A percentile compares a stretch with the other conserved stretches of the same genome.
phyloP scores from a whole-genome alignment of 2,888 invertebrate genomes.

The Hypomecis punctinalis region DNA sequence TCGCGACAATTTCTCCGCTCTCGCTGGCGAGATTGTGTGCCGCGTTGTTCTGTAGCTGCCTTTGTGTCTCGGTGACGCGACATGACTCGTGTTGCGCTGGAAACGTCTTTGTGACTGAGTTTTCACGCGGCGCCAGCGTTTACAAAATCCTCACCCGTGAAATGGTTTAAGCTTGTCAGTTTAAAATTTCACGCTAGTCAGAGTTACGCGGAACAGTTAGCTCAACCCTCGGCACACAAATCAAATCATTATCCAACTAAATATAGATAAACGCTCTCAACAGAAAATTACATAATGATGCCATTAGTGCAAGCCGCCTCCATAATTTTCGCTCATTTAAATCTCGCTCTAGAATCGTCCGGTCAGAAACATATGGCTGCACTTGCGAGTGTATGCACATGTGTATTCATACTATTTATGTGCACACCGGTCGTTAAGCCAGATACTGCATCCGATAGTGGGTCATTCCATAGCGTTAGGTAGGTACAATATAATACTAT shows the following conservation, averaged over 20 bases:
- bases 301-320: constrained; percentile 37
- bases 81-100: constrained; percentile 34
- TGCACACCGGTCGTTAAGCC: constrained; percentile 45
- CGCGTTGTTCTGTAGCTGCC: constrained; percentile 42
- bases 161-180: constrained; percentile 10
- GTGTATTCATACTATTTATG: constrained; percentile 47
- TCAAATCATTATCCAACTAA: constrained; percentile 34
- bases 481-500: constrained; percentile 55
- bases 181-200: constrained; percentile 24
- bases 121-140: constrained; percentile 23
- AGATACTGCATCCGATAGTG: constrained; percentile 58
- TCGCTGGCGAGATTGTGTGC: constrained; percentile 40
- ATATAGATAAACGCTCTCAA: constrained; percentile 30
- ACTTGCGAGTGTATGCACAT: constrained; percentile 48
- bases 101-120: constrained; percentile 24
- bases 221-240: constrained; percentile 22
- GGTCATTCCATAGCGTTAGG: constrained; percentile 59
- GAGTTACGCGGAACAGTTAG: constrained; percentile 30
- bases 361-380: constrained; percentile 50
- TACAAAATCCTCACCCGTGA: constrained; percentile 15
- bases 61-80: constrained; percentile 34
- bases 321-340: constrained; percentile 49
- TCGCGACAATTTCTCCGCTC: constrained; percentile 64
- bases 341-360: constrained; percentile 37
- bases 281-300: constrained; percentile 43